phyloP scores from a whole-genome alignment of 2,888 invertebrate species.

The Incurvaria masculella region DNA sequence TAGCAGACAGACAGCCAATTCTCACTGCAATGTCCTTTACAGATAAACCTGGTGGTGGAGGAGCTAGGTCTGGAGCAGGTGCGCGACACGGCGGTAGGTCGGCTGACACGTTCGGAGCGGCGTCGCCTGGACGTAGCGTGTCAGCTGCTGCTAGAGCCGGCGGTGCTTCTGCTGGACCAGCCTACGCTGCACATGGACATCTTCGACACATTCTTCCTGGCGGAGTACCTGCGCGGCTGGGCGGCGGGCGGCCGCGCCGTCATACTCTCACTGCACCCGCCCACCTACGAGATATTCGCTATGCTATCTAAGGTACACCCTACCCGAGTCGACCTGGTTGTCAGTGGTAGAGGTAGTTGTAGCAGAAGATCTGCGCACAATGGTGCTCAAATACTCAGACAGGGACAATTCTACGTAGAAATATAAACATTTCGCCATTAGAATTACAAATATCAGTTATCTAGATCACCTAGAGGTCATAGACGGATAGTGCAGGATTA shows the following conservation, averaged over 20 bases:
- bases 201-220: conserved; percentile 92
- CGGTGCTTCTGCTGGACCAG: conserved; percentile 84
- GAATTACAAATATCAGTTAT: no score
- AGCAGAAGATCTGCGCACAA: no score
- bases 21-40: conserved; percentile 20
- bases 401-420: no score
- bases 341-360: no score
- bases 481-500: no score
- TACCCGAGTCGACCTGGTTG: no score
- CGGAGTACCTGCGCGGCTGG: conserved; percentile 93
- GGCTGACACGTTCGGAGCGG: conserved; percentile 84
- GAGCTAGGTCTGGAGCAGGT: conserved; percentile 90
- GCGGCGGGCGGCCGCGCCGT: conserved; percentile 78
- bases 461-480: no score
- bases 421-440: no score
- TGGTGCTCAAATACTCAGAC: no score
- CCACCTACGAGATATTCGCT: conserved; percentile 92
- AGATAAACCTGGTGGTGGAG: conserved; percentile 87
- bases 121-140: conserved; percentile 87
- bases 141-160: conserved; percentile 81
- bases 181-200: conserved; percentile 90
- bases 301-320: conserved; percentile 72
- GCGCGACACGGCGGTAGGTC: conserved; percentile 78
- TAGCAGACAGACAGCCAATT: no score
- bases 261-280: conserved; percentile 88